These are phyloP conservation scores for Drosophila tripunctata DNA, from an alignment of 2,888 invertebrate genomes.

Conservation along the genomic window DNA sequence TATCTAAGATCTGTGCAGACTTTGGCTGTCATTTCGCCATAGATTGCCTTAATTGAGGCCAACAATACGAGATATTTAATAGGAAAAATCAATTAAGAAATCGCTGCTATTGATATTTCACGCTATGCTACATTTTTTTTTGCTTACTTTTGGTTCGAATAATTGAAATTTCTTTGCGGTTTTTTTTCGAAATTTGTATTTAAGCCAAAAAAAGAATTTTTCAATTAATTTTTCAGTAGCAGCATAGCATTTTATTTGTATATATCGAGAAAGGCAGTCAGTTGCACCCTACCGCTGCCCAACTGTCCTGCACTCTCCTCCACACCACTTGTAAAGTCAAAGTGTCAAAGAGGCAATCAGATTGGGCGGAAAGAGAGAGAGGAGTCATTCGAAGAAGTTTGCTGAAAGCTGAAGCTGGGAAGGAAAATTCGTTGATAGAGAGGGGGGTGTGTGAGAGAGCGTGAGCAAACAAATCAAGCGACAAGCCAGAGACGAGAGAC, in stretches of 20 bases:
- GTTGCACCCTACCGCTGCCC: neutral
- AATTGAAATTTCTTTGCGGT: slow-evolving; percentile 66
- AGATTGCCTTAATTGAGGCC: slow-evolving; percentile 67
- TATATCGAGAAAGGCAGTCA: slow-evolving; percentile 31
- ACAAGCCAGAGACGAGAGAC: neutral
- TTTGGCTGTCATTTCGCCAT: slow-evolving; percentile 44
- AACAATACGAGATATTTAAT: slow-evolving; percentile 64
- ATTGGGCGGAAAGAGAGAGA: slow-evolving; percentile 12
- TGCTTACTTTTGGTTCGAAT: slow-evolving; percentile 32
- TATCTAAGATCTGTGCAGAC: slow-evolving; percentile 7
- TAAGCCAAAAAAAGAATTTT: slow-evolving; percentile 57
- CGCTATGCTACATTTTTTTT: slow-evolving; percentile 19
- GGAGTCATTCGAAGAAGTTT: neutral
- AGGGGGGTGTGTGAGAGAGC: slow-evolving; percentile 20
- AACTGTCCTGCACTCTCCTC: neutral
- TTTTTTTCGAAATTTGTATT: slow-evolving; percentile 53
- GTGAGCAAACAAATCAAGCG: slow-evolving; percentile 61
- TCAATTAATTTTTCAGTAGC: slow-evolving; percentile 68
- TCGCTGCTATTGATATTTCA: slow-evolving; percentile 54
- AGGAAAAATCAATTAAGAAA: slow-evolving; percentile 20
- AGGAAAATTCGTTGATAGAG: slow-evolving; percentile 11
- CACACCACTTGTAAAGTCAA: slow-evolving; percentile 9
- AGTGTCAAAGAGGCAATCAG: slow-evolving; percentile 28
- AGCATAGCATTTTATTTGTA: slow-evolving; percentile 73
- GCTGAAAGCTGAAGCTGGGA: neutral